Base-by-base conservation (phyloP, 2,888 invertebrate species). In the Andrena marginata region DNA sequence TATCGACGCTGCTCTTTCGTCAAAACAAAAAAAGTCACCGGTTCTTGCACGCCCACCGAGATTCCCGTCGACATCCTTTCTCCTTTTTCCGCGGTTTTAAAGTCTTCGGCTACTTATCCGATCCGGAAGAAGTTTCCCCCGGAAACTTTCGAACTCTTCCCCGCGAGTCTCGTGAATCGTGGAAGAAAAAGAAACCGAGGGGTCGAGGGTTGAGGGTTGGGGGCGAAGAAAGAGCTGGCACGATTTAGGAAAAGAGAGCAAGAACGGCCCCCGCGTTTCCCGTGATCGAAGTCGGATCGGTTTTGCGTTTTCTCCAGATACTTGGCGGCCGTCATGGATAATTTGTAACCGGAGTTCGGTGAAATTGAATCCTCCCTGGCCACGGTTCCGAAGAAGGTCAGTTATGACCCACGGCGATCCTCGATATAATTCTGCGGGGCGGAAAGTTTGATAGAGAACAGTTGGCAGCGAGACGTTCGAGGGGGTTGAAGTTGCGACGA, bases 81-180 rank as follows among this genome's bases (percentile, higher is more conserved):
- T 62, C 51, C 65, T 70, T 82, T 65, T 73, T 62, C 64, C 69
- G 82, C 73, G 79, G 79, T 75, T 84, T 84, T 74, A 70, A 79
- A 84, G 84, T 76, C 72, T 56, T 69, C 84, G 72, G 72, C 79
- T 69, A 79, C 75, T 72, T 80, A 76, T 73, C 74, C 69, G 60
- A 71, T 63, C 84, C 62, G 29, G 29, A 26, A 20, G n/a, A 80
- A 84, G 63, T 78, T 77, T 56, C 31, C 64, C 16, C 33, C 67
- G 20, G 42, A 80, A 84, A 72, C 70, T 80, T 80, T 67, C 23
- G 23, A 68, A 72, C 75, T 72, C 56, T 72, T 35, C 60, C 68
- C 54, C 54, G 49, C 51, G 42, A 65, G 54, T 29, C 65, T 64
- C 56, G 60, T 16, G 64, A 49, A 74, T 26, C 8, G 10, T 26